A percentile compares a stretch with the other conserved stretches of the same genome.
Evolutionary conservation across 2,888 invertebrate species (phyloP).

Genomic region (Synanthedon formicaeformis): DNA sequence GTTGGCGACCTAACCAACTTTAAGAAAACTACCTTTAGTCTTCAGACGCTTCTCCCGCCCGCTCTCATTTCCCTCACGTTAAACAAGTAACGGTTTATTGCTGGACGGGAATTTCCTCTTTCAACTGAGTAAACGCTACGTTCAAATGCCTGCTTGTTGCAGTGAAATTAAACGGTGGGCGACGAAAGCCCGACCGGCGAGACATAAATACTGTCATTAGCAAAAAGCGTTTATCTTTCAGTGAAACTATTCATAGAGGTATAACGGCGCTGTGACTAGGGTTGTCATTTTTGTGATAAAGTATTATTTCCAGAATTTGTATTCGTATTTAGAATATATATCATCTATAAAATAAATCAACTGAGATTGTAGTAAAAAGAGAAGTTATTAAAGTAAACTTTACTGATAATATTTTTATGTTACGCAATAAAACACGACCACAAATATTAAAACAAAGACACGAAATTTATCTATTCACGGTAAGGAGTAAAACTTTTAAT

Average conservation of each 20-base stretch:
- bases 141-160: conserved; percentile 24
- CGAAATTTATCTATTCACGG: too few species aligned
- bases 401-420: too few species aligned
- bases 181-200: conserved; percentile 27
- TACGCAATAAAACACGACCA: too few species aligned
- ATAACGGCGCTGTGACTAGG: too few species aligned
- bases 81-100: conserved; percentile 53
- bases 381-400: too few species aligned
- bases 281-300: too few species aligned
- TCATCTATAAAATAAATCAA: too few species aligned
- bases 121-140: conserved; percentile 36
- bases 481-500: too few species aligned
- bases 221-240: conserved; percentile 23
- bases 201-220: conserved; percentile 36
- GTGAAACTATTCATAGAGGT: not conserved
- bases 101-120: conserved; percentile 38
- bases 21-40: conserved; percentile 36
- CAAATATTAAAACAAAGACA: too few species aligned
- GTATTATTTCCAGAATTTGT: too few species aligned
- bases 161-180: conserved; percentile 35
- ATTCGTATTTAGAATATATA: too few species aligned
- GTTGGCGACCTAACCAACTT: conserved; percentile 36
- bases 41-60: conserved; percentile 20
- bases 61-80: conserved; percentile 40
- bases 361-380: too few species aligned